Conservation (phyloP, 2,113 vertebrate species). For the Gymnocephalus cernua region DNA sequence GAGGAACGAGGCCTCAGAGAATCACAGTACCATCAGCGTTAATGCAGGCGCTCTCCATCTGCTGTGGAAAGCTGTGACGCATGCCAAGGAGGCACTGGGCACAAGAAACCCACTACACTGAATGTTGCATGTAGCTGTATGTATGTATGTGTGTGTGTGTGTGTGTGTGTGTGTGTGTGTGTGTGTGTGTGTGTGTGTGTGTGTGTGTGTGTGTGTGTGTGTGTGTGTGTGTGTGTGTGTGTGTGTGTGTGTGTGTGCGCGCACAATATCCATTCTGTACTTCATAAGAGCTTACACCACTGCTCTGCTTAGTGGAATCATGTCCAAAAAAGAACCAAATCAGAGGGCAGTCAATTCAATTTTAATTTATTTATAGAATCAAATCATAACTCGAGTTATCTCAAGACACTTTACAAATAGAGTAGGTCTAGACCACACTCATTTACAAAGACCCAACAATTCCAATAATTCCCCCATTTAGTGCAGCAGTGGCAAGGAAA, state of each 20-base stretch:
- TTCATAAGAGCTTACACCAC: conserved; percentile 8
- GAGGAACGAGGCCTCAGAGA: conserved; percentile 70
- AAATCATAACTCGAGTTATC: too few relatives aligned
- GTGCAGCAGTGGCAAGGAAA: too few relatives aligned
- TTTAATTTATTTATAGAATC: too few relatives aligned
- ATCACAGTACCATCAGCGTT: conserved; percentile 72
- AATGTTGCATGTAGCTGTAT: conserved; percentile 3
- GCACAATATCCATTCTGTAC: not conserved
- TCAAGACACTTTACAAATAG: too few relatives aligned
- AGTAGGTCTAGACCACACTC: too few relatives aligned
- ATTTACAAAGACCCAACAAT: too few relatives aligned
- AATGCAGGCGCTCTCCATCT: conserved; percentile 70
- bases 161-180: not conserved
- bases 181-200: not conserved
- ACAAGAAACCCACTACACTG: not conserved
- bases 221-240: not conserved
- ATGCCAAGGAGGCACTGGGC: conserved; percentile 61
- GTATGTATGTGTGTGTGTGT: not conserved
- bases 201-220: not conserved
- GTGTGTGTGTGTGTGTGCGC: not conserved
- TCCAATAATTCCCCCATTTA: too few relatives aligned
- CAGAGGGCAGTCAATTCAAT: not conserved
- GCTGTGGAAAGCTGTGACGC: conserved; percentile 16
- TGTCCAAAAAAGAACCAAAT: not conserved
- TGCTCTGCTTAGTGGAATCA: not conserved